A percentile compares a stretch with the other conserved stretches of the same genome.
Evolutionary conservation across 2,113 vertebrate genomes (phyloP).

Genomic region (Coracopsis vasa): DNA sequence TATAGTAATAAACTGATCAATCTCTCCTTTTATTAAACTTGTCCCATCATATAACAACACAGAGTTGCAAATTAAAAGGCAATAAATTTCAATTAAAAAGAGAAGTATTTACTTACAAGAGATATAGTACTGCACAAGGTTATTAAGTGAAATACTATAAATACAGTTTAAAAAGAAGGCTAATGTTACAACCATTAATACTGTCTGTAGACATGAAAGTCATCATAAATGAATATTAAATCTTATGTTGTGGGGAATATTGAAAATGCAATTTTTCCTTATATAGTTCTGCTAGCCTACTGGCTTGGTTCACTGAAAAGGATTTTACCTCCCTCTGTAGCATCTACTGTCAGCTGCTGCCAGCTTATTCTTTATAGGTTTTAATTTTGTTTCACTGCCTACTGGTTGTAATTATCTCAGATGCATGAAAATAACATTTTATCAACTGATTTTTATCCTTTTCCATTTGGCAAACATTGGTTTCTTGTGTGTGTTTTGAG

Average conservation of each 20-base stretch:
- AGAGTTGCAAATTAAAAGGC: slow-evolving; percentile 40
- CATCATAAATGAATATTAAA: slow-evolving; percentile 6
- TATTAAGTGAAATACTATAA: slow-evolving; percentile 9
- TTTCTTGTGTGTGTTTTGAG: slow-evolving; percentile 58
- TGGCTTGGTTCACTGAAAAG: not conserved
- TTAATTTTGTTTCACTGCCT: slow-evolving; percentile 63
- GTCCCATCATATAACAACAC: not conserved
- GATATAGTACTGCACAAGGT: not conserved
- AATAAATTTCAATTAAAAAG: slow-evolving; percentile 18
- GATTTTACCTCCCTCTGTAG: slow-evolving; percentile 8
- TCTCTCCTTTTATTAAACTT: slow-evolving; percentile 18
- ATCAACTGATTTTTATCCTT: slow-evolving; percentile 61
- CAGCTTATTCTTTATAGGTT: slow-evolving; percentile 50
- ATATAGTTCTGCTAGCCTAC: not conserved
- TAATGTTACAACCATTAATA: slow-evolving; percentile 12
- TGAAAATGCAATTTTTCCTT: not conserved
- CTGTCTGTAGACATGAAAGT: not conserved
- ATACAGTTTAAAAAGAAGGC: not conserved
- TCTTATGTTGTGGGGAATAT: not conserved
- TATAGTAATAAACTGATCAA: slow-evolving; percentile 34
- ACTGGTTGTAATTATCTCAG: slow-evolving; percentile 62
- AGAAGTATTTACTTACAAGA: not conserved
- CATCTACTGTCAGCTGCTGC: slow-evolving; percentile 5
- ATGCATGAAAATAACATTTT: slow-evolving; percentile 66
- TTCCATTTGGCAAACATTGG: slow-evolving; percentile 48